phyloP scores from a whole-genome alignment of 2,113 vertebrate genomes.

The Atherinomorus stipes region DNA sequence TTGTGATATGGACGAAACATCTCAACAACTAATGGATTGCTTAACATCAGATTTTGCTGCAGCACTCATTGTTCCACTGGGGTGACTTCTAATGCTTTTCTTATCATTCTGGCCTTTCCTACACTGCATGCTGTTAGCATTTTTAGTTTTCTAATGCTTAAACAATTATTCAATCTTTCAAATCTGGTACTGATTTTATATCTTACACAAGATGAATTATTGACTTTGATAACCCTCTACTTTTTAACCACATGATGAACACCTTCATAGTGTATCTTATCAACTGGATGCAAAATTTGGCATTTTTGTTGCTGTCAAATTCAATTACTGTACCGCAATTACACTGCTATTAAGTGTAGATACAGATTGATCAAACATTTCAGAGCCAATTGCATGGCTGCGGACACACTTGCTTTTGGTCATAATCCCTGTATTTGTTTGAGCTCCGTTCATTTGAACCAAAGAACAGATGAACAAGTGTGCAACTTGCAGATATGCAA shows the following conservation, averaged over 20 bases:
- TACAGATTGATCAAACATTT: neutral
- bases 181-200: too few species aligned
- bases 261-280: neutral
- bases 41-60: neutral
- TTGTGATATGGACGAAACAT: neutral
- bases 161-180: too few species aligned
- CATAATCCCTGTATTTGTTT: neutral
- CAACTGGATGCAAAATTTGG: neutral
- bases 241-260: neutral
- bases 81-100: neutral
- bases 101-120: neutral
- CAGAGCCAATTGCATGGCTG: neutral
- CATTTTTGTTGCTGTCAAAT: too few species aligned
- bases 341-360: neutral
- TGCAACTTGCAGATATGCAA: conserved; percentile 3
- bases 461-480: neutral
- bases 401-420: neutral
- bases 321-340: too few species aligned
- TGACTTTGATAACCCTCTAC: neutral
- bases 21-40: neutral
- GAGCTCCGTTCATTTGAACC: neutral
- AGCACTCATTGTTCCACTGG: neutral
- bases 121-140: too few species aligned
- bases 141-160: too few species aligned
- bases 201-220: neutral